A percentile compares a stretch with the other conserved stretches of the same genome.
These are phyloP conservation scores for Nematopogon swammerdamellus DNA, from an alignment of 2,888 invertebrate species.

Conservation along the genomic window DNA sequence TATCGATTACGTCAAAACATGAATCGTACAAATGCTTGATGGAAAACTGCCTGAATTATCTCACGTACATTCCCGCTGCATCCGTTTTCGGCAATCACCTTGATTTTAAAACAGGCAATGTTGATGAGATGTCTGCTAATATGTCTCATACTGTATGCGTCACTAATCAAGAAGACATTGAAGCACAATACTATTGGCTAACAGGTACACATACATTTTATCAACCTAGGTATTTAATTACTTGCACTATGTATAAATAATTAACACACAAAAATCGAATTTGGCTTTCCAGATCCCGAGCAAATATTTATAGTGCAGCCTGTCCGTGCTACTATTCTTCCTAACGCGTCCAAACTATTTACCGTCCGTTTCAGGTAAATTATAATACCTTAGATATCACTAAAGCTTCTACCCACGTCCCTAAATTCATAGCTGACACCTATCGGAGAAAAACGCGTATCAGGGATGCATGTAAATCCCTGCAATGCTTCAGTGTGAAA, in stretches of 20 bases:
- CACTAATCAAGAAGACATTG: constrained; percentile 38
- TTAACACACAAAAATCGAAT: no score
- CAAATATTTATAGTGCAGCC: constrained; percentile 40
- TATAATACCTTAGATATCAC: no score
- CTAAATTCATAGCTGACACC: no score
- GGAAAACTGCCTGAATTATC: constrained; percentile 39
- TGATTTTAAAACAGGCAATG: constrained; percentile 40
- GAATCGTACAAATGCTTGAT: constrained; percentile 31
- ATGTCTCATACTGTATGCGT: constrained; percentile 44
- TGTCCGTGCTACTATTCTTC: constrained; percentile 29
- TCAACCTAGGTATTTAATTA: no score
- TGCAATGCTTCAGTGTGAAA: no score
- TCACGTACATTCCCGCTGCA: constrained; percentile 34
- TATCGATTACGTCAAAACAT: constrained; percentile 28
- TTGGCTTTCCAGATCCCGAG: constrained; percentile 44
- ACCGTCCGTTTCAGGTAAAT: constrained; percentile 40
- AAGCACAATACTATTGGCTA: constrained; percentile 41
- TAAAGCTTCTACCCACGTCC: no score
- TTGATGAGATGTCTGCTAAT: constrained; percentile 30
- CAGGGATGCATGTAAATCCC: no score
- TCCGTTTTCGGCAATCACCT: constrained; percentile 39
- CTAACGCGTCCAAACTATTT: constrained; percentile 40
- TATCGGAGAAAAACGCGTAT: no score
- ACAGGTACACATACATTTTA: no score
- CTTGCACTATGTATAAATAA: no score